Percentiles rank a stretch among this genome's conserved stretches.
These are phyloP conservation scores for Corydoras sp. DNA, from an alignment of 2,113 vertebrate genomes.

Conservation along the genomic window DNA sequence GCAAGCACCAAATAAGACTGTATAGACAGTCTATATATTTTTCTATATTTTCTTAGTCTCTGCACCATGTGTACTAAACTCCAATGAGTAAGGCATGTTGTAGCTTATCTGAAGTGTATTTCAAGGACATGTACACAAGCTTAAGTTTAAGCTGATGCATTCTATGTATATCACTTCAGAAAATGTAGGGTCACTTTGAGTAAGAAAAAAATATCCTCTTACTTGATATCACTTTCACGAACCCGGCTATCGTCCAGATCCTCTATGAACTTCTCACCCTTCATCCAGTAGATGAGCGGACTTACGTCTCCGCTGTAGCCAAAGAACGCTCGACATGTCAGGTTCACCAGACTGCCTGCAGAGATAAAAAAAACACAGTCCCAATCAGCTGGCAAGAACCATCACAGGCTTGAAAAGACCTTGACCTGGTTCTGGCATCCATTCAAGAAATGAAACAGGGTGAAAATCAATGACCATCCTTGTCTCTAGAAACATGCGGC, in stretches of 20 bases:
- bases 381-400: neutral
- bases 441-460: neutral
- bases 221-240: slow-evolving; percentile 94
- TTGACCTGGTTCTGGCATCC: neutral
- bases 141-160: neutral
- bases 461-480: neutral
- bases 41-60: neutral
- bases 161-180: neutral
- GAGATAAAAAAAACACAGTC: slow-evolving; percentile 46
- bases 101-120: slow-evolving; percentile 10
- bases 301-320: slow-evolving; percentile 94
- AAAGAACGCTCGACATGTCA: slow-evolving; percentile 94
- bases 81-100: neutral
- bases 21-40: too few relatives aligned
- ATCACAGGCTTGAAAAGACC: neutral
- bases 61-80: neutral
- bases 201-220: slow-evolving; percentile 33
- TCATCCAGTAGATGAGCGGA: slow-evolving; percentile 98
- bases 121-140: slow-evolving; percentile 2
- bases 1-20: too few relatives aligned
- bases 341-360: slow-evolving; percentile 82
- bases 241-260: slow-evolving; percentile 91
- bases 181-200: neutral
- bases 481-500: neutral
- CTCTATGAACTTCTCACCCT: slow-evolving; percentile 97